Evolutionary conservation across 1,140 invertebrate species (phyloP).

Genomic region (Sinella curviseta): DNA sequence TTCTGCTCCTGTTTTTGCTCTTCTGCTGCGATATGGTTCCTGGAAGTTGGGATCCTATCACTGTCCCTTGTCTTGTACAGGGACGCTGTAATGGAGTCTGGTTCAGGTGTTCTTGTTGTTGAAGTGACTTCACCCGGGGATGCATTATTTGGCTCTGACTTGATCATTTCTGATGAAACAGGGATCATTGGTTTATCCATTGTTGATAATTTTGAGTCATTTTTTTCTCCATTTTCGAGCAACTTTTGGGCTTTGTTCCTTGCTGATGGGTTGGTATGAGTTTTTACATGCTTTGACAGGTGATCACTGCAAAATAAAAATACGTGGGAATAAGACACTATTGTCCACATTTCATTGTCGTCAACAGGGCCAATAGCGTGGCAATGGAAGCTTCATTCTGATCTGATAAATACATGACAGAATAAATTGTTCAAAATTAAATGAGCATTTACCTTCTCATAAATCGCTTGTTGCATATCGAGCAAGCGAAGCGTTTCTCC

Average conservation of each 20-base stretch:
- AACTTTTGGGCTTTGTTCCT: constrained; percentile 22
- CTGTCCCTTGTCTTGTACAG: constrained; percentile 12
- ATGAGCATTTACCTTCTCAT: constrained; percentile 51
- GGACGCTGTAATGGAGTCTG: neutral
- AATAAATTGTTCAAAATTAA: too few species aligned
- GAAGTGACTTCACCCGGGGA: constrained; percentile 15
- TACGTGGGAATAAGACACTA: neutral
- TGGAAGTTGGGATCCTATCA: constrained; percentile 7
- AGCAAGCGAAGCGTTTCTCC: constrained; percentile 73
- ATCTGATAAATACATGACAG: too few species aligned
- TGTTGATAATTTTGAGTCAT: neutral
- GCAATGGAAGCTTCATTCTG: too few species aligned
- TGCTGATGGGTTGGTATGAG: constrained; percentile 53
- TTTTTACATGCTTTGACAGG: constrained; percentile 62
- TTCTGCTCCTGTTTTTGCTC: neutral
- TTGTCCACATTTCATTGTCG: neutral
- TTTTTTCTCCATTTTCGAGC: constrained; percentile 13
- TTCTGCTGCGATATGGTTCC: neutral
- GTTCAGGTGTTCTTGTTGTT: constrained; percentile 31
- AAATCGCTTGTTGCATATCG: constrained; percentile 58
- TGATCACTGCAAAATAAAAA: constrained; percentile 55
- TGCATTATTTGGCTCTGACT: neutral
- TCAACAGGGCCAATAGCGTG: too few species aligned
- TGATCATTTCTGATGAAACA: neutral
- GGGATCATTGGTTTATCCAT: neutral